Conservation (phyloP, 2,113 vertebrate genomes). For the Parotia lawesii region DNA sequence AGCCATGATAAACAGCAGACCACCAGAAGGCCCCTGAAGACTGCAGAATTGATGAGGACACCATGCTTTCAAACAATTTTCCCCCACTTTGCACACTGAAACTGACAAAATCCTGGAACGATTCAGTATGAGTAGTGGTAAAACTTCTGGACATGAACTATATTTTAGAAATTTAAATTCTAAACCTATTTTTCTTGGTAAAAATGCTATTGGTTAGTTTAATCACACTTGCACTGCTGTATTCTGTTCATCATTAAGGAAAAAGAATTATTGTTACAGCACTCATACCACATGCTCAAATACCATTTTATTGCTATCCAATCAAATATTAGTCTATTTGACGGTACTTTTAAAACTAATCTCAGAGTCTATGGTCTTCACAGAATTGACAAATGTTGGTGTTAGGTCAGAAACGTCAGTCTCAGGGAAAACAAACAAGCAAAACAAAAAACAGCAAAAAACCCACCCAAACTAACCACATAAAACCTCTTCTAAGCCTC, state of each 20-base stretch:
- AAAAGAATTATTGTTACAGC: not conserved
- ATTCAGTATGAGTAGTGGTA: not conserved
- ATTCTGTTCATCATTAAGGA: not conserved
- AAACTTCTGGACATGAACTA: not conserved
- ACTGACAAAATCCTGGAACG: not conserved
- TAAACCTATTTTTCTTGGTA: not conserved
- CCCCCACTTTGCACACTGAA: not conserved
- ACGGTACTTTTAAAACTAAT: not conserved
- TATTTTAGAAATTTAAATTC: not conserved
- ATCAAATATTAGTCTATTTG: not conserved
- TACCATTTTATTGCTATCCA: not conserved
- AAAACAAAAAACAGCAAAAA: not conserved
- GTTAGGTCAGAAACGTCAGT: not conserved
- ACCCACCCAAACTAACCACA: fast-evolving
- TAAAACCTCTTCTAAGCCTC: not conserved
- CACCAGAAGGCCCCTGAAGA: not conserved
- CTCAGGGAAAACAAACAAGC: not conserved
- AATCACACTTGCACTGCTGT: not conserved
- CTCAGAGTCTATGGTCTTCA: not conserved
- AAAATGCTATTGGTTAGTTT: not conserved
- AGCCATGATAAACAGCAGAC: not conserved
- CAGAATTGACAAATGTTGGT: not conserved
- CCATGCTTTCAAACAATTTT: not conserved
- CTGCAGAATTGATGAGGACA: not conserved
- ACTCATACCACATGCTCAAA: not conserved